phyloP scores from a whole-genome alignment of 2,797 vertebrate genomes.

The Ispidina lecontei region DNA sequence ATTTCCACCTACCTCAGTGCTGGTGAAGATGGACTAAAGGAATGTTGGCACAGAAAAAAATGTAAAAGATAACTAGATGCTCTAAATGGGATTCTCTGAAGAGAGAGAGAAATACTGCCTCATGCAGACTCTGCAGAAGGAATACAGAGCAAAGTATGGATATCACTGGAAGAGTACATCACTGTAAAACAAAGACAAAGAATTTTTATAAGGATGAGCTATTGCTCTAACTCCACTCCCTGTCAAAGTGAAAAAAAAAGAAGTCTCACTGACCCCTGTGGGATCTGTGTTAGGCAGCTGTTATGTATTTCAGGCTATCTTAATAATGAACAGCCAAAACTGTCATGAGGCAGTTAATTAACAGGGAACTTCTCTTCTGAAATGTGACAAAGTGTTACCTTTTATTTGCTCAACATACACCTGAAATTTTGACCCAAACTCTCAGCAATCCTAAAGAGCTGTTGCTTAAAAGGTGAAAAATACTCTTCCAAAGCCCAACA shows the following conservation, averaged over 20 bases:
- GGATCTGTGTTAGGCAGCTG: neutral
- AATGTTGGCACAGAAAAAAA: neutral
- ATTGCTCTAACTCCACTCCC: neutral
- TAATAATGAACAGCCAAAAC: neutral
- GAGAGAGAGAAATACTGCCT: neutral
- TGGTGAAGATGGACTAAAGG: neutral
- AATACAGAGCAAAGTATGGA: neutral
- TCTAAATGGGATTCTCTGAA: neutral
- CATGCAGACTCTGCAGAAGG: neutral
- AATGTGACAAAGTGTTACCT: neutral
- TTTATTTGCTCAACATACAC: neutral
- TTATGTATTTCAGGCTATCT: neutral
- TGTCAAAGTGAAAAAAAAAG: neutral
- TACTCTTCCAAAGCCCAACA: neutral
- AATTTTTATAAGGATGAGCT: neutral
- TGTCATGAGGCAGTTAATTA: neutral
- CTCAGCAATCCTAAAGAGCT: neutral
- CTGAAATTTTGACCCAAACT: neutral
- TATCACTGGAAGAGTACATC: neutral
- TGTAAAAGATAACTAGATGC: neutral
- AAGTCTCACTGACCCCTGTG: neutral
- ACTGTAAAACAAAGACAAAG: neutral
- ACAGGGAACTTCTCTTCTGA: neutral
- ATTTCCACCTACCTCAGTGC: neutral
- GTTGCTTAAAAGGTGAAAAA: neutral